Conservation (phyloP, 2,888 invertebrate genomes). For the Melanotus villosus region DNA sequence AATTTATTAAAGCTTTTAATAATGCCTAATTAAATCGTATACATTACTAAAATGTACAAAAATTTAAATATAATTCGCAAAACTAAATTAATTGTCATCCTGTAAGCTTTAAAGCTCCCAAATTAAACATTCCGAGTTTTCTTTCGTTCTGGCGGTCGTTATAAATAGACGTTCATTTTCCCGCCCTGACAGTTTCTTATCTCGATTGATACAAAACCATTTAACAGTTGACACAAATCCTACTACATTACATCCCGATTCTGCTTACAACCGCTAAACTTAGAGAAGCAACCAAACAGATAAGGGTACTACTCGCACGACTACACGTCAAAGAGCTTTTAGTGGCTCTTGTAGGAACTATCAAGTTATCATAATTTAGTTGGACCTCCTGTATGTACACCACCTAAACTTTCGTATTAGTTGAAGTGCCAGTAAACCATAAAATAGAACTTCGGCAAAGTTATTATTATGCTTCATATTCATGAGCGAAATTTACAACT, state of each 20-base stretch:
- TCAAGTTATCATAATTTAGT: slow-evolving; percentile 8
- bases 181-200: slow-evolving; percentile 14
- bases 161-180: background rate
- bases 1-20: too few relatives aligned
- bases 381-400: background rate
- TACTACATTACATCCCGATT: slow-evolving; percentile 5
- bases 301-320: background rate
- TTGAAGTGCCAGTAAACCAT: slow-evolving; percentile 3
- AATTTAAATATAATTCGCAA: too few relatives aligned
- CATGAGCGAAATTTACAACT: background rate
- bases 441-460: background rate
- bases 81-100: too few relatives aligned
- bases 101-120: too few relatives aligned
- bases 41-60: too few relatives aligned
- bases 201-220: slow-evolving; percentile 17
- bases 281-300: background rate
- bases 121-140: too few relatives aligned
- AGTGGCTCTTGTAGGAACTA: background rate
- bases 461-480: slow-evolving; percentile 7
- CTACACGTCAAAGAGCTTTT: background rate
- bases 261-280: background rate
- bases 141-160: too few relatives aligned
- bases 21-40: too few relatives aligned
- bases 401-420: slow-evolving; percentile 5
- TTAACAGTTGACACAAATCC: slow-evolving; percentile 18